Evolutionary conservation across 2,888 invertebrate genomes (phyloP).

Genomic region (Agrotis clavis): DNA sequence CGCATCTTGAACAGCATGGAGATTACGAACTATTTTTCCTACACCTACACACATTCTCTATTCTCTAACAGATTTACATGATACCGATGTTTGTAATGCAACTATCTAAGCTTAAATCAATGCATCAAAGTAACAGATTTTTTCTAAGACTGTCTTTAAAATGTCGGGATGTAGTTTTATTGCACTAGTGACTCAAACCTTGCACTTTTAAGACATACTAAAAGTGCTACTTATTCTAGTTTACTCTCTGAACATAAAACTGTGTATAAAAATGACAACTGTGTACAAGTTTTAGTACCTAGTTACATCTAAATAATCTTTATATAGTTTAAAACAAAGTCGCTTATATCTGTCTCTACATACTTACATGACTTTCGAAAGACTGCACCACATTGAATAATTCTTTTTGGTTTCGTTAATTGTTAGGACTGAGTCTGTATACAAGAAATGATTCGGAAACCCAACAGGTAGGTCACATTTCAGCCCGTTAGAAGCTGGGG

Average conservation of each 20-base stretch:
- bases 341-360: too few relatives aligned
- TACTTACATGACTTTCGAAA: too few relatives aligned
- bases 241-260: conserved; percentile 59
- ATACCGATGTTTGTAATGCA: conserved; percentile 67
- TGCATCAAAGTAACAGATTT: conserved; percentile 34
- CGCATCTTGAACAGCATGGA: conserved; percentile 77
- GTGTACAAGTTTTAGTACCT: conserved; percentile 21
- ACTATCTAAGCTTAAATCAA: conserved; percentile 36
- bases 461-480: too few relatives aligned
- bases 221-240: conserved; percentile 59
- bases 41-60: conserved; percentile 80
- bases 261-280: conserved; percentile 47
- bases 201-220: conserved; percentile 61
- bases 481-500: too few relatives aligned
- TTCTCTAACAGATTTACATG: conserved; percentile 69
- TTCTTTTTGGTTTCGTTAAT: too few relatives aligned
- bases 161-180: conserved; percentile 51
- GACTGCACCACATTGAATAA: too few relatives aligned
- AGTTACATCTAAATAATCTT: conserved; percentile 3
- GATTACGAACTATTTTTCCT: conserved; percentile 80
- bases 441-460: too few relatives aligned
- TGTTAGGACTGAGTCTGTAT: too few relatives aligned
- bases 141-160: conserved; percentile 22
- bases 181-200: conserved; percentile 38
- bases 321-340: too few relatives aligned